Percentiles rank a stretch among this genome's conserved stretches.
phyloP scores from a whole-genome alignment of 2,888 invertebrate species.

The Ophioninae sp. region DNA sequence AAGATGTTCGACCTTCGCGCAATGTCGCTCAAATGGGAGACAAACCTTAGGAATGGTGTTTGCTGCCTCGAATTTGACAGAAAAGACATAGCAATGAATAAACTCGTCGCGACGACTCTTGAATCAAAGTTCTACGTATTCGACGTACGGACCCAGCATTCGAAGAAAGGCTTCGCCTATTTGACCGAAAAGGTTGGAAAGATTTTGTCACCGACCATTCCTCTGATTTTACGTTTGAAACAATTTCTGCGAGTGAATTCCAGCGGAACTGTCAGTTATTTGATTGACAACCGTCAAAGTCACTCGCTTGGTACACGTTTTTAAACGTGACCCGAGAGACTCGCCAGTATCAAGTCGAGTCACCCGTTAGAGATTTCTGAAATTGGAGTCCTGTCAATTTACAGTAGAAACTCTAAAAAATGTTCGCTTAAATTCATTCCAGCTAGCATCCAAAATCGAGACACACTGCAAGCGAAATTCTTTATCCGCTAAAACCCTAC shows the following conservation, averaged over 20 bases:
- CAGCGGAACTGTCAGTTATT: no score
- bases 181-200: slow-evolving; percentile 82
- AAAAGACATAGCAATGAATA: slow-evolving; percentile 97
- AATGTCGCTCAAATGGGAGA: slow-evolving; percentile 94
- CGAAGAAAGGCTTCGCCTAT: slow-evolving; percentile 91
- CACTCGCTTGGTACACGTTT: no score
- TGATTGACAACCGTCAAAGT: no score
- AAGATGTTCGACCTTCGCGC: slow-evolving; percentile 95
- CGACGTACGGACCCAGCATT: slow-evolving; percentile 94
- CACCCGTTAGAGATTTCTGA: no score
- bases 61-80: slow-evolving; percentile 95
- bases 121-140: slow-evolving; percentile 95
- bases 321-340: no score
- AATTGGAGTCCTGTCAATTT: no score
- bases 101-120: slow-evolving; percentile 93
- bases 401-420: no score
- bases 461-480: neutral
- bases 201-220: neutral
- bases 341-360: no score
- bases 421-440: no score
- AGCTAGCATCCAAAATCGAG: neutral
- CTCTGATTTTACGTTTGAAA: no score
- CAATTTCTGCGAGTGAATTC: no score
- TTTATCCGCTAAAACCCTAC: neutral
- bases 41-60: slow-evolving; percentile 95